Evolutionary conservation across 2,113 vertebrate species (phyloP), one percentile per base, ranked within the genome.

Genomic region (Psilopsiagon aymara): DNA sequence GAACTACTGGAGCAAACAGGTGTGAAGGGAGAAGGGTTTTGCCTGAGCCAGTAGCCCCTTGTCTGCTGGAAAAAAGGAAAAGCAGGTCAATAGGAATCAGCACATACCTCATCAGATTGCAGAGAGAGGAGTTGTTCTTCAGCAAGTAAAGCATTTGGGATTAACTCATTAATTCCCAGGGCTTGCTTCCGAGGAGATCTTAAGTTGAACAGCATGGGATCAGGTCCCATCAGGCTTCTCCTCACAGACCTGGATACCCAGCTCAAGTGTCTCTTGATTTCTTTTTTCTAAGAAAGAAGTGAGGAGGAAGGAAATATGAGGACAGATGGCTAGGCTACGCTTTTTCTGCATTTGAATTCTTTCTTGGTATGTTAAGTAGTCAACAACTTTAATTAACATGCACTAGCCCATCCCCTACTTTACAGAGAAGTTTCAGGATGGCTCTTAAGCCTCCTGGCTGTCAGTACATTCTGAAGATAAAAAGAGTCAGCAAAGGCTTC

Each of bases 1-100:
- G 88, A 97, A 96, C 93, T 91, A 96, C 96, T 95, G 88, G 73
- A 92, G 49, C 80, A 90, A 97, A 94, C 92, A 96, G 93, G 88
- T 97, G 94, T 81, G 74, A 94, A 90, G 46, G 46, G 53, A 89
- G 80, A 67, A 85, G 47, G 29, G 18, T 25, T 95, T 86, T 78
- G 29, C 29, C 39, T 68, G 63, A 80, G 46, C 46, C 70, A 85
- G 53, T 82, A 86, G 66, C 46, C 67, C 51, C n/a, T 47, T 73
- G 37, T 89, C 70, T 91, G 39, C 20, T 83, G 46, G 59, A 75
- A 77, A 67, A 95, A 92, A 94, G 37, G 83, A 85, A 92, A 91
- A 68, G 31, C 37, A 51, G 37, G 33, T 94, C 67, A 43, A 28
- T 70, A 70, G 77, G 73, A 94, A 60, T 66, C 35, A 69, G 62